phyloP scores from a whole-genome alignment of 2,797 vertebrate species.

The Spinus olivaceus region DNA sequence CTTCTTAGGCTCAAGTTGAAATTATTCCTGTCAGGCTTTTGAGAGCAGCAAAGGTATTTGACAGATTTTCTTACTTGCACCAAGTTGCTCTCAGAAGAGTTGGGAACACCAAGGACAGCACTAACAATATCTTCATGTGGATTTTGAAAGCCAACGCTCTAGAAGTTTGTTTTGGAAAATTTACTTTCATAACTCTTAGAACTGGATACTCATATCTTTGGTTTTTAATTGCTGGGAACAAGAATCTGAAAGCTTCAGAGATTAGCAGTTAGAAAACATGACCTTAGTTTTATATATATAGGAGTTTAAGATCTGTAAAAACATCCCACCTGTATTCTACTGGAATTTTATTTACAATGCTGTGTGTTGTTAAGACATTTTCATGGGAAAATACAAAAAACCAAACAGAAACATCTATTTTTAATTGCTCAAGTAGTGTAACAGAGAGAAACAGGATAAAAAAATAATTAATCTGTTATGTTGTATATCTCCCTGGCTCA shows the following conservation, averaged over 20 bases:
- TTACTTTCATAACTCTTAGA: background rate
- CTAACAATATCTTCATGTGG: background rate
- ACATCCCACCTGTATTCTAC: background rate
- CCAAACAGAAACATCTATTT: background rate
- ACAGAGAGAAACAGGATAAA: background rate
- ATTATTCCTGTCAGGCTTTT: background rate
- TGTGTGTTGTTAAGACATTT: background rate
- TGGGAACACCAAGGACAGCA: background rate
- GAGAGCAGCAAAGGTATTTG: background rate
- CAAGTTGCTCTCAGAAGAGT: background rate
- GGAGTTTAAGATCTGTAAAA: background rate
- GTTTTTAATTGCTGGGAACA: background rate
- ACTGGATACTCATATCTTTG: background rate
- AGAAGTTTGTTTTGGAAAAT: background rate
- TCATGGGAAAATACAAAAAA: background rate
- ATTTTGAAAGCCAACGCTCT: background rate
- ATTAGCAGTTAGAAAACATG: background rate
- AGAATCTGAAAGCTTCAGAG: background rate
- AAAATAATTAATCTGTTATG: background rate
- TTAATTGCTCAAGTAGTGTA: background rate
- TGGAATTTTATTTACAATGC: background rate
- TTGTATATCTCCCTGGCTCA: background rate
- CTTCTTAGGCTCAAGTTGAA: background rate
- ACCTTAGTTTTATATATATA: background rate
- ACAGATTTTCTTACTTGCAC: background rate